Conservation (phyloP, 2,888 invertebrate genomes). For the Oscheius sp. region DNA sequence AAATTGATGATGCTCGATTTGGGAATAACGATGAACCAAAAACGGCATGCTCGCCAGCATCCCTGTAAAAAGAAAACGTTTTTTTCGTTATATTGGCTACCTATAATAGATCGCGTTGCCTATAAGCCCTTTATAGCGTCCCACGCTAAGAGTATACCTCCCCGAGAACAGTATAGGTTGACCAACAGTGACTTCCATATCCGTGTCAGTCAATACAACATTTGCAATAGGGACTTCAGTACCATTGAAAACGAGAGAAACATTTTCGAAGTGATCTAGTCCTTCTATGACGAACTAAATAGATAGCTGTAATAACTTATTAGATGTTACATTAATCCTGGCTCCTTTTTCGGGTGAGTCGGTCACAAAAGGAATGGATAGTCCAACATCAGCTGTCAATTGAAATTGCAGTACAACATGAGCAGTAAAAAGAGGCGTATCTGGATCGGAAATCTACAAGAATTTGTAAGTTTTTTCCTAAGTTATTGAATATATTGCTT, state of each 20-base stretch:
- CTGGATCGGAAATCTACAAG: constrained; percentile 48
- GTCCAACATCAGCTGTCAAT: constrained; percentile 43
- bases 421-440: constrained; percentile 49
- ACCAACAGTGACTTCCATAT: constrained; percentile 46
- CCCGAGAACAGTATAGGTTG: constrained; percentile 50
- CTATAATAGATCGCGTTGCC: constrained; percentile 50
- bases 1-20: constrained; percentile 41
- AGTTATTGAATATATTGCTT: no score
- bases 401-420: constrained; percentile 50
- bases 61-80: constrained; percentile 31
- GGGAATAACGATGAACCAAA: constrained; percentile 48
- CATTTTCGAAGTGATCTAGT: constrained; percentile 53
- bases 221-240: constrained; percentile 48
- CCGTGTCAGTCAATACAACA: constrained; percentile 45
- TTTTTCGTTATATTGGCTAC: constrained; percentile 25
- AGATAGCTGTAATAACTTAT: neutral
- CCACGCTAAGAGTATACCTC: constrained; percentile 47
- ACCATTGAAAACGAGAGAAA: constrained; percentile 47
- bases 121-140: constrained; percentile 50
- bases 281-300: constrained; percentile 45
- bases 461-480: no score
- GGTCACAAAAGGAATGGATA: constrained; percentile 40
- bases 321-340: constrained; percentile 33
- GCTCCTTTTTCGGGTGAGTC: constrained; percentile 45
- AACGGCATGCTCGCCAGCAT: constrained; percentile 53